Evolutionary conservation across 1,140 invertebrate genomes (phyloP).

Genomic region (Heliconius hermathena): DNA sequence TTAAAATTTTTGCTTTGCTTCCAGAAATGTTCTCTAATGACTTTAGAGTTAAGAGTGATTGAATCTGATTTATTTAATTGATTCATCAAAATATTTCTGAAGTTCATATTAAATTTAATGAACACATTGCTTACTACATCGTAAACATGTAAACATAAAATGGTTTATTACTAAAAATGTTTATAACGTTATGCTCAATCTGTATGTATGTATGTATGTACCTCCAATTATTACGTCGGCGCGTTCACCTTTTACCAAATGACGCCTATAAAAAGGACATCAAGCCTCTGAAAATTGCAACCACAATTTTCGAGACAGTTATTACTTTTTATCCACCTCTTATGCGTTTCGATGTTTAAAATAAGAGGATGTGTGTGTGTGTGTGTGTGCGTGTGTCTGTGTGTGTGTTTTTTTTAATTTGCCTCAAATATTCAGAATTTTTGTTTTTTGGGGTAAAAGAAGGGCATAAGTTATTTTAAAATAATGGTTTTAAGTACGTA

Average conservation of each 20-base stretch:
- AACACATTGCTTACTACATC: neutral
- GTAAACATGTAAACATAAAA: constrained; percentile 27
- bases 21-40: no score
- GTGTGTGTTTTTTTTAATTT: constrained; percentile 15
- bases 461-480: neutral
- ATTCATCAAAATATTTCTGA: constrained; percentile 2
- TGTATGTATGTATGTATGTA: constrained; percentile 30
- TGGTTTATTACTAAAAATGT: constrained; percentile 30
- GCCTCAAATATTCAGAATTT: neutral
- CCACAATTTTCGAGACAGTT: constrained; percentile 60
- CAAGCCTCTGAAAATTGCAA: constrained; percentile 56
- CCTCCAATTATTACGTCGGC: constrained; percentile 50
- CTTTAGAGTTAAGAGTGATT: neutral
- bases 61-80: constrained; percentile 1
- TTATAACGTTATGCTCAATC: constrained; percentile 25
- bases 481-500: neutral
- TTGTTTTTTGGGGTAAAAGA: neutral
- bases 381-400: no score
- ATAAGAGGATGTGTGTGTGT: constrained; percentile 16
- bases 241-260: constrained; percentile 40
- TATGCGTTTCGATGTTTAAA: constrained; percentile 39
- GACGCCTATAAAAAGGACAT: constrained; percentile 53
- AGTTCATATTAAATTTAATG: constrained; percentile 7
- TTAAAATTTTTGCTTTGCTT: no score
- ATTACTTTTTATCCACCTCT: constrained; percentile 56